A percentile compares a stretch with the other conserved stretches of the same genome.
phyloP scores from a whole-genome alignment of 1,140 invertebrate species.

The Antheraea mylitta region DNA sequence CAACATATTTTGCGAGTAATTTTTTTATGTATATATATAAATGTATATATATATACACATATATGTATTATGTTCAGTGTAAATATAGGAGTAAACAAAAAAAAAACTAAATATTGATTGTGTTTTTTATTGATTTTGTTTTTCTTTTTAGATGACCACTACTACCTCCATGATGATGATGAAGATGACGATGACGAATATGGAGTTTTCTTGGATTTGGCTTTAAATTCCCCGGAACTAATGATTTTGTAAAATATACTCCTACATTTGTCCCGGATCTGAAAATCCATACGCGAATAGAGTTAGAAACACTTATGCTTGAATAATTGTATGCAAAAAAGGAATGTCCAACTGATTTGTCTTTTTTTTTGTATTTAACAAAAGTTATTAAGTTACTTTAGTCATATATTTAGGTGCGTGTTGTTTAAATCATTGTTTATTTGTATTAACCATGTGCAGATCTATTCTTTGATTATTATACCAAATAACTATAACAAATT shows the following conservation, averaged over 20 bases:
- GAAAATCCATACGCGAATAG: not conserved
- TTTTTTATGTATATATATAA: too few relatives aligned
- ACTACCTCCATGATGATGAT: slow-evolving; percentile 28
- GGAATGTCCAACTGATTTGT: not conserved
- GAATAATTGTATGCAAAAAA: not conserved
- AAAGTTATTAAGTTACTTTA: not conserved
- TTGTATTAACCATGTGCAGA: not conserved
- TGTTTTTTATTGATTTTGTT: not conserved
- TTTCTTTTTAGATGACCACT: not conserved
- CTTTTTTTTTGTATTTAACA: not conserved
- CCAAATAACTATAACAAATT: not conserved
- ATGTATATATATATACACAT: too few relatives aligned
- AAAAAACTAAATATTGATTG: too few relatives aligned
- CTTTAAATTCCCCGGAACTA: slow-evolving; percentile 30
- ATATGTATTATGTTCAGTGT: too few relatives aligned
- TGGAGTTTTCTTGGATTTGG: slow-evolving; percentile 32
- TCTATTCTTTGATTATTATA: not conserved
- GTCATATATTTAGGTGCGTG: not conserved
- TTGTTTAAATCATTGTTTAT: not conserved
- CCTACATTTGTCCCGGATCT: not conserved
- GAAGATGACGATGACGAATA: slow-evolving; percentile 25
- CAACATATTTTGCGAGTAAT: too few relatives aligned
- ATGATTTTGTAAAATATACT: slow-evolving; percentile 29
- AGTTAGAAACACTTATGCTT: not conserved
- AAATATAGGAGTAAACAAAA: too few relatives aligned